Conservation (phyloP, 2,888 invertebrate genomes). For the Nudaria mundana region DNA sequence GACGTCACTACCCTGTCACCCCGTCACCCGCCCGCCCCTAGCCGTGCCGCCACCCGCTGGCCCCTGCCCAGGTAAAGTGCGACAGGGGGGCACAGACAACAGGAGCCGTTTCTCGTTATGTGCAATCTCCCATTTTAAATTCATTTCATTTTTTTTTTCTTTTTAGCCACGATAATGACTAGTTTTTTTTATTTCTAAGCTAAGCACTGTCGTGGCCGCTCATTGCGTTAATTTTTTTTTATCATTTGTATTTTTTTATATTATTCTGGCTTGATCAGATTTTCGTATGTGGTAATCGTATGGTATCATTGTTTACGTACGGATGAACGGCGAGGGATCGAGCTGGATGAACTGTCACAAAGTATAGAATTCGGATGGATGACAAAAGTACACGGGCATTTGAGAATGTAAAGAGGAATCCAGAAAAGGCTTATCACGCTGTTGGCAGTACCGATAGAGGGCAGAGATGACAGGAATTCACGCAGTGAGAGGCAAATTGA, state of each 20-base stretch:
- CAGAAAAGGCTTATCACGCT: not conserved
- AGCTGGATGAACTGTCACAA: constrained; percentile 7
- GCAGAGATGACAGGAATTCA: not conserved
- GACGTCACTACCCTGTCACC: constrained; percentile 34
- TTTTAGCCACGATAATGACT: constrained; percentile 38
- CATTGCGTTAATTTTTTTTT: constrained; percentile 24
- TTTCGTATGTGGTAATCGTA: constrained; percentile 56
- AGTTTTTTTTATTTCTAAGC: constrained; percentile 7
- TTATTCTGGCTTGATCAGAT: constrained; percentile 37
- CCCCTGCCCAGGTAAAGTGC: constrained; percentile 67
- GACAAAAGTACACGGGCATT: too few species aligned
- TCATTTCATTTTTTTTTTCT: constrained; percentile 45
- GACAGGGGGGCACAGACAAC: constrained; percentile 64
- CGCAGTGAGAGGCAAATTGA: not conserved
- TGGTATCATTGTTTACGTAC: constrained; percentile 58
- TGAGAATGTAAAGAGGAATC: not conserved
- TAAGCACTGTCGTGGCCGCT: constrained; percentile 19
- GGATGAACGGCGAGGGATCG: not conserved
- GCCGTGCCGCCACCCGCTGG: too few species aligned
- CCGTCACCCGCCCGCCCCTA: constrained; percentile 31
- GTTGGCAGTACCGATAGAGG: not conserved
- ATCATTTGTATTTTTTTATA: constrained; percentile 33
- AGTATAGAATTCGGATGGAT: too few species aligned
- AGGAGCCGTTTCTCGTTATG: constrained; percentile 67
- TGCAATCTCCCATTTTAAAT: constrained; percentile 68